Conservation (phyloP, 2,797 vertebrate genomes). For the Cygnus olor region DNA sequence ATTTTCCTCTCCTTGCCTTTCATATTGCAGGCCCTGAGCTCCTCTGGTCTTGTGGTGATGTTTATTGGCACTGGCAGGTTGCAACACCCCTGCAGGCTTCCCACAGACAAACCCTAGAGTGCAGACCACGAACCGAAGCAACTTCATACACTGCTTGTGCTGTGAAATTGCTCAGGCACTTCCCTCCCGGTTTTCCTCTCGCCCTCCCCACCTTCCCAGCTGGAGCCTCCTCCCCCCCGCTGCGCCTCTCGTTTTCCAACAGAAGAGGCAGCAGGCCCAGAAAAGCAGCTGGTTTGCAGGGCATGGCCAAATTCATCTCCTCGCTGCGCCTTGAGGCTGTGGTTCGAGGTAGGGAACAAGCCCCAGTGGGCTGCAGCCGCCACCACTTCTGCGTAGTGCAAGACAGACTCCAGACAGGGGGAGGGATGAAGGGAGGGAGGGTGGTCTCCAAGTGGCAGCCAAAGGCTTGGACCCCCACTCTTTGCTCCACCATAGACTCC, state of each 20-base stretch:
- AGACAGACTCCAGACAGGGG: background rate
- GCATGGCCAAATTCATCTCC: background rate
- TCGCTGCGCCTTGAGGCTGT: background rate
- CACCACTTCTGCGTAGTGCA: background rate
- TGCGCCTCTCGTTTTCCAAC: background rate
- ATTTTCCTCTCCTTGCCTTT: constrained; percentile 75
- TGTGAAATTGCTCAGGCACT: constrained; percentile 67
- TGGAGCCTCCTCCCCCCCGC: background rate
- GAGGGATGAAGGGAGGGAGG: background rate
- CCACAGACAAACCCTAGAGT: constrained; percentile 72
- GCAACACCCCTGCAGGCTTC: constrained; percentile 61
- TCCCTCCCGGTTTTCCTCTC: constrained; percentile 31
- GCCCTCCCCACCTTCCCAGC: constrained; percentile 10
- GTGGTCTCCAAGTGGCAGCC: background rate
- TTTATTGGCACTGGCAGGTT: constrained; percentile 75
- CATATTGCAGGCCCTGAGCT: constrained; percentile 58
- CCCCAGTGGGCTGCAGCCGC: background rate
- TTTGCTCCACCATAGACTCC: background rate
- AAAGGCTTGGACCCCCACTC: background rate
- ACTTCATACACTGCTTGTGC: constrained; percentile 44
- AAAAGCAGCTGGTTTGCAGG: constrained; percentile 19
- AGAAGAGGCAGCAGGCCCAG: constrained; percentile 35
- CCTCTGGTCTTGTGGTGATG: constrained; percentile 67
- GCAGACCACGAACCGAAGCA: constrained; percentile 52
- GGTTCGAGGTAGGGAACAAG: background rate